phyloP scores from a whole-genome alignment of 2,797 vertebrate species.

The Eutrigla gurnardus region DNA sequence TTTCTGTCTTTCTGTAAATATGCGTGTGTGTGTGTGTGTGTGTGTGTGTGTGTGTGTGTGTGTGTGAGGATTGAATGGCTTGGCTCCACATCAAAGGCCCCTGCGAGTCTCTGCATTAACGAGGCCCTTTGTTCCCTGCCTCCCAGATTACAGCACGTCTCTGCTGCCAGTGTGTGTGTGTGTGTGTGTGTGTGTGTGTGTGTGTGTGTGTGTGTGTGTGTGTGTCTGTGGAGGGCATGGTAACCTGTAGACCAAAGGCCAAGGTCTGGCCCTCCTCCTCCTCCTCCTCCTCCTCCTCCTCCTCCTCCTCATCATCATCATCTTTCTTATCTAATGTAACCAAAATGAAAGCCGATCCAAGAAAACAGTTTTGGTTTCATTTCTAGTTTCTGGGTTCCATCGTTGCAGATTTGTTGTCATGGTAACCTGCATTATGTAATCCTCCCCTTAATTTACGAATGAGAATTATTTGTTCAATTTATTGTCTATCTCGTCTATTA shows the following conservation, averaged over 20 bases:
- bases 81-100: constrained; percentile 95
- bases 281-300: constrained; percentile 69
- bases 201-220: constrained; percentile 20
- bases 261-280: constrained; percentile 62
- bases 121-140: constrained; percentile 95
- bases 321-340: constrained; percentile 42
- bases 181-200: constrained; percentile 26
- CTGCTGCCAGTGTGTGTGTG: constrained; percentile 80
- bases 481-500: not conserved
- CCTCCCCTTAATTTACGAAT: not conserved
- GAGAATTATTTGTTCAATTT: not conserved
- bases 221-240: constrained; percentile 68
- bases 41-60: constrained; percentile 62
- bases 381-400: not conserved
- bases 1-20: constrained; percentile 32
- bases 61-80: constrained; percentile 89
- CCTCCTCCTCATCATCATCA: constrained; percentile 58
- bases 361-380: not conserved
- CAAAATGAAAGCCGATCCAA: constrained; percentile 28
- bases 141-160: constrained; percentile 93
- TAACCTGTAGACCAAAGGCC: constrained; percentile 81
- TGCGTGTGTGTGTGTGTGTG: constrained; percentile 60
- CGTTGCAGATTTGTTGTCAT: not conserved
- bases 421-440: not conserved
- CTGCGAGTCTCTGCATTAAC: constrained; percentile 95